Percentiles rank a stretch among this genome's conserved stretches.
Conservation (phyloP, 1,140 invertebrate species). For the Cherax quadricarinatus region DNA sequence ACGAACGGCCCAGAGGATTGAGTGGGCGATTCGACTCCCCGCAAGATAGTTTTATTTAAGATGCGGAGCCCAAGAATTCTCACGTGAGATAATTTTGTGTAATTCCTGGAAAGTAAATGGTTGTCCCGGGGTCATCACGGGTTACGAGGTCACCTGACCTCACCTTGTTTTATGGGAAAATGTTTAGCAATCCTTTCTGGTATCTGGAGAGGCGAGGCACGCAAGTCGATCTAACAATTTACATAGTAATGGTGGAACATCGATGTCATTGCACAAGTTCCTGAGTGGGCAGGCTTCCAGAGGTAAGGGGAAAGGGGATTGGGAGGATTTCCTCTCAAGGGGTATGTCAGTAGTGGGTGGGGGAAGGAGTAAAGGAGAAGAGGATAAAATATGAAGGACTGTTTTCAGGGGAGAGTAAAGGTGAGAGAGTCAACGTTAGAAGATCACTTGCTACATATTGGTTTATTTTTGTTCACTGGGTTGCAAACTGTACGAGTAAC, state of each 20-base stretch:
- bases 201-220: slow-evolving; percentile 40
- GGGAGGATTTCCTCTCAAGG: background rate
- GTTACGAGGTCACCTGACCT: slow-evolving; percentile 3
- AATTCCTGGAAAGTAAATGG: background rate
- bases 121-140: background rate
- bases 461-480: too few species aligned
- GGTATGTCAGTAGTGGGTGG: background rate
- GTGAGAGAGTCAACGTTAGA: too few species aligned
- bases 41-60: background rate
- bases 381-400: background rate
- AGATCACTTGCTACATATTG: too few species aligned
- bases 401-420: background rate
- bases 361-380: background rate
- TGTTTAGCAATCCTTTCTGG: slow-evolving; percentile 26
- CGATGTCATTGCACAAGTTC: slow-evolving; percentile 39
- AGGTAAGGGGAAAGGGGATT: background rate
- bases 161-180: slow-evolving; percentile 30
- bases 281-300: background rate
- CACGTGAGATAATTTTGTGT: slow-evolving; percentile 5
- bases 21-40: background rate
- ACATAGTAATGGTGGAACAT: slow-evolving; percentile 67
- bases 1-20: background rate
- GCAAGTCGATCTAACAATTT: slow-evolving; percentile 71
- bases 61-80: background rate
- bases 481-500: too few species aligned